Evolutionary conservation across 2,113 vertebrate species (phyloP).

Genomic region (Chaenogobius annularis): DNA sequence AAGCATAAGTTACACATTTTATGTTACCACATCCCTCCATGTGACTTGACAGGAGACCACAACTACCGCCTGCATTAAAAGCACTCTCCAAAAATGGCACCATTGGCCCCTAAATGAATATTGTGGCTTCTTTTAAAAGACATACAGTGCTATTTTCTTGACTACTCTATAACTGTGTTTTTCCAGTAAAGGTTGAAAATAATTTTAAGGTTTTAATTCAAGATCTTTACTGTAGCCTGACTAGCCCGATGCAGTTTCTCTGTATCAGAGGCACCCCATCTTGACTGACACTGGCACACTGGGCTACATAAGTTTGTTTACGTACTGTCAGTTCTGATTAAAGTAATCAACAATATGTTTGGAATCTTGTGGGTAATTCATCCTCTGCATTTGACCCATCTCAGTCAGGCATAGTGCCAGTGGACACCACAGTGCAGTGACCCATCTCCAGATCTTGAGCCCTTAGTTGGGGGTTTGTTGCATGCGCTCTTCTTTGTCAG

Average conservation of each 20-base stretch:
- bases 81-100: conserved; percentile 20
- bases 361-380: background rate
- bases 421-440: too few relatives aligned
- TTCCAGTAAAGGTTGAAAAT: conserved; percentile 18
- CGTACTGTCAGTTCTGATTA: background rate
- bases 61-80: conserved; percentile 12
- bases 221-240: background rate
- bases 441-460: too few relatives aligned
- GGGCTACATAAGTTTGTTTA: background rate
- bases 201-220: conserved; percentile 7
- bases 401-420: too few relatives aligned
- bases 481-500: too few relatives aligned
- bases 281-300: background rate
- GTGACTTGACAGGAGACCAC: background rate
- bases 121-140: conserved; percentile 24
- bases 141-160: conserved; percentile 27
- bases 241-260: background rate
- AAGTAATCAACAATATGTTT: background rate
- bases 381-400: background rate
- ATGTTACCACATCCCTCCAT: background rate
- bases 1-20: background rate
- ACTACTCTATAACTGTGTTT: conserved; percentile 37
- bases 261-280: too few relatives aligned
- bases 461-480: too few relatives aligned
- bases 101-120: conserved; percentile 8